These are phyloP conservation scores for Nerophis lumbriciformis DNA, from an alignment of 2,113 vertebrate species.

Conservation along the genomic window DNA sequence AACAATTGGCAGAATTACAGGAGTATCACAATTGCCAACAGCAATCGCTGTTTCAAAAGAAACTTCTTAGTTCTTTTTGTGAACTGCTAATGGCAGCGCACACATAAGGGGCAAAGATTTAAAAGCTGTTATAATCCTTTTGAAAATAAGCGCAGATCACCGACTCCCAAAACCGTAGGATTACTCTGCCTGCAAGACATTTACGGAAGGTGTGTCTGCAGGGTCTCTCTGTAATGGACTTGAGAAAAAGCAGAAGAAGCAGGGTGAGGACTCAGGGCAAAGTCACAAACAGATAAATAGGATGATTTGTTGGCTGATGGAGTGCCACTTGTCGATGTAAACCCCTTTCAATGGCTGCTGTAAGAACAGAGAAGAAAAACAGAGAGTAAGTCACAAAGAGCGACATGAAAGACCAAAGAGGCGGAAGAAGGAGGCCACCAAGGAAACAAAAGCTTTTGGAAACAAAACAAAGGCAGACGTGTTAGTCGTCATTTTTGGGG, in stretches of 20 bases:
- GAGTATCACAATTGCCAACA: conserved; percentile 29
- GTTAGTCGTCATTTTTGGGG: conserved; percentile 51
- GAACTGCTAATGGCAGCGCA: conserved; percentile 34
- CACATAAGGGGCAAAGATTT: conserved; percentile 48
- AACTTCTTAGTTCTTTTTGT: conserved; percentile 37
- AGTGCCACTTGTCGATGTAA: conserved; percentile 49
- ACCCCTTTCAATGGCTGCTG: conserved; percentile 42
- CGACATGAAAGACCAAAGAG: conserved; percentile 10
- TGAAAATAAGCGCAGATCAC: conserved; percentile 40
- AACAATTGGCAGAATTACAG: conserved; percentile 12
- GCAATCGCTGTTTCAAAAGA: conserved; percentile 39
- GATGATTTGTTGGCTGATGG: conserved; percentile 56
- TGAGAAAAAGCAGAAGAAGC: conserved; percentile 31
- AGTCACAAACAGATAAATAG: conserved; percentile 56
- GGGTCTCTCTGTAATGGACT: conserved; percentile 11
- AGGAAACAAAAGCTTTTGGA: conserved; percentile 43
- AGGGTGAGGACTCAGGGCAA: conserved; percentile 41
- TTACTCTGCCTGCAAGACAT: conserved; percentile 40
- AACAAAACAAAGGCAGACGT: conserved; percentile 43
- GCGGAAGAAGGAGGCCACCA: conserved; percentile 30
- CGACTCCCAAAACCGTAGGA: conserved; percentile 42
- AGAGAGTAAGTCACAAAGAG: conserved; percentile 8
- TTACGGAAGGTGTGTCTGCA: conserved; percentile 20
- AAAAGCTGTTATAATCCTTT: conserved; percentile 50
- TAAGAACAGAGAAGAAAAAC: not conserved